phyloP scores from a whole-genome alignment of 1,140 invertebrate genomes.

The Tenebrio molitor region DNA sequence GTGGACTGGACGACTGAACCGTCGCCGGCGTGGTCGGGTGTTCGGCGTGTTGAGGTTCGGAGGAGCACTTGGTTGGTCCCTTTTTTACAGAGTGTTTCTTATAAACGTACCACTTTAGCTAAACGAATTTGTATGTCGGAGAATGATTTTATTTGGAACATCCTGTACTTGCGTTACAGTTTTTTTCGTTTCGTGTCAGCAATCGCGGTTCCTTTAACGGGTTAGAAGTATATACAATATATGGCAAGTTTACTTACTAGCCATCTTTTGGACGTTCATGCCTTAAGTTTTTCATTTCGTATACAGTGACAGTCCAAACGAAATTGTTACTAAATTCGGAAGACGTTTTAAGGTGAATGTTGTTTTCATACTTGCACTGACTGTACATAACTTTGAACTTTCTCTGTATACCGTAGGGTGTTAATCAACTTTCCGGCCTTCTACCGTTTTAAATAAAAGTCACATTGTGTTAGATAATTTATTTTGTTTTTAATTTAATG shows the following conservation, averaged over 20 bases:
- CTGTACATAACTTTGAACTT: conserved; percentile 40
- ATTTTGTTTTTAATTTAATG: conserved; percentile 39
- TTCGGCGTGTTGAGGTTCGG: conserved; percentile 19
- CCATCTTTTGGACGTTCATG: conserved; percentile 39
- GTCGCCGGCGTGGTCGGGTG: background rate
- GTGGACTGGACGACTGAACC: background rate
- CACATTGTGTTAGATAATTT: conserved; percentile 26
- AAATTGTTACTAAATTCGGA: conserved; percentile 22
- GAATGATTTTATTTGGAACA: conserved; percentile 29
- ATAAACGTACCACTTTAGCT: conserved; percentile 20
- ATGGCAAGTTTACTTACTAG: conserved; percentile 47
- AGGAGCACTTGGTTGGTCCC: conserved; percentile 8
- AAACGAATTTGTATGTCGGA: conserved; percentile 34
- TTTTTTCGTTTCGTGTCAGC: conserved; percentile 13
- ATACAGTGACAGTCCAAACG: conserved; percentile 36
- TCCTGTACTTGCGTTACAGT: background rate
- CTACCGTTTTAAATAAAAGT: conserved; percentile 25
- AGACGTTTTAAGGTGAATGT: conserved; percentile 34
- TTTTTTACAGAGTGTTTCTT: conserved; percentile 39
- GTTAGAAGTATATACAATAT: conserved; percentile 45
- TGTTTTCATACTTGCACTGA: conserved; percentile 30
- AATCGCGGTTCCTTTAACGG: background rate
- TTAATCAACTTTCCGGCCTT: conserved; percentile 33
- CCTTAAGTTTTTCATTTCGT: conserved; percentile 39
- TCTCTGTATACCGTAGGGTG: conserved; percentile 40